Evolutionary conservation across 2,888 invertebrate genomes (phyloP).

Genomic region (Trichopria drosophilae): DNA sequence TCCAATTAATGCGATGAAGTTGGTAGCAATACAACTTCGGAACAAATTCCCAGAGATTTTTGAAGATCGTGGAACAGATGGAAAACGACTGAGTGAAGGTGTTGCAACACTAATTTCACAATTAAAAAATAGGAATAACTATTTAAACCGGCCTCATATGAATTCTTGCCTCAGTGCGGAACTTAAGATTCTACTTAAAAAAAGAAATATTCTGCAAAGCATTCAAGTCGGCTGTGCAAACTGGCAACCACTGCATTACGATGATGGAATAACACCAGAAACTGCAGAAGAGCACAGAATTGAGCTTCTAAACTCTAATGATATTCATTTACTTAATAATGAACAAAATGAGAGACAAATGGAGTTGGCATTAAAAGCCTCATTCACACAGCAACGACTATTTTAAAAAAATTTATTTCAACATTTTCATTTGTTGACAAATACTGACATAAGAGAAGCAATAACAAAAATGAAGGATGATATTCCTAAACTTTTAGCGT

Average conservation of each 20-base stretch:
- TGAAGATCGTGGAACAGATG: conserved; percentile 9
- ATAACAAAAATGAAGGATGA: too few relatives aligned
- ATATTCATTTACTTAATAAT: too few relatives aligned
- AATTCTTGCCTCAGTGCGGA: too few relatives aligned
- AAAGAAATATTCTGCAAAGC: not conserved
- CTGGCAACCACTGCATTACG: not conserved
- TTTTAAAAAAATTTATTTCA: too few relatives aligned
- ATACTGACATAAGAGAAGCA: too few relatives aligned
- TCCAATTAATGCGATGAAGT: not conserved
- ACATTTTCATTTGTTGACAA: too few relatives aligned
- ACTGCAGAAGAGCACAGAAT: too few relatives aligned
- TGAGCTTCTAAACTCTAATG: too few relatives aligned
- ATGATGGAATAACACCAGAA: conserved; percentile 3
- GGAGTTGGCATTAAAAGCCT: too few relatives aligned
- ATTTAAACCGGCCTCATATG: conserved; percentile 3
- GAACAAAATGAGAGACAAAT: too few relatives aligned
- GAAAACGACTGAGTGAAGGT: not conserved
- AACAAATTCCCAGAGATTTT: not conserved
- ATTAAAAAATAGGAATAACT: conserved; percentile 5
- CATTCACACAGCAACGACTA: too few relatives aligned
- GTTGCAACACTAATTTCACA: not conserved
- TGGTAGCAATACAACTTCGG: not conserved
- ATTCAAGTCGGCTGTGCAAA: not conserved
- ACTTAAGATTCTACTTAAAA: not conserved
- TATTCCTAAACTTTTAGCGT: too few relatives aligned